Base-by-base conservation (phyloP, 2,113 vertebrate species). In the Atractosteus spatula region DNA sequence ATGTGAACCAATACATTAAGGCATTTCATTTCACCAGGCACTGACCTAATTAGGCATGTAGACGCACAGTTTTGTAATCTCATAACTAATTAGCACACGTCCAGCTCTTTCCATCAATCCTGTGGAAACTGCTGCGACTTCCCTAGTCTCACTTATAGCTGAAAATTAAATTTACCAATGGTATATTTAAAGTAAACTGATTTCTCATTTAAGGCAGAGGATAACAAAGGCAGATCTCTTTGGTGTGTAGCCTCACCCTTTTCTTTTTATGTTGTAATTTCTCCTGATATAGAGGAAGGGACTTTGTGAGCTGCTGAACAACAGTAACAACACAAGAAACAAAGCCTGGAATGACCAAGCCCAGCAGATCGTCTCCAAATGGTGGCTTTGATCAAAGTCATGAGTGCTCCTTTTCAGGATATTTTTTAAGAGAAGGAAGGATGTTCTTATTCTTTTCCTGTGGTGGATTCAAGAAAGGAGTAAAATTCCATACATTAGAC, bases 51-150 rank as follows among this genome's bases (percentile, higher is more conserved):
- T 86, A 87, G 81, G 78, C 79, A 79, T 81, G 86, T 89, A 85
- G 80, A 76, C 81, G 81, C 81, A 83, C 45, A 80, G 81, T 87
- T 87, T 88, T 83, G 86, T 88, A 87, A 88, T 85, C 87, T 91
- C 86, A 84, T 88, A 92, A 92, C 89, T 94, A 95, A 95, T 95
- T 94, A 95, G 89, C 89, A 89, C 88, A 87, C 89, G 87, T 83
- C 80, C 76, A 81, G 84, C 84, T 86, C 84, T 81, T 84, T 83
- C 84, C 79, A 82, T 79, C 78, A 51, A 87, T 85, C 84, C 84
- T 78, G 77, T 78, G 84, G 87, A 86, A 88, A 90, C 86, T 81
- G 83, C 84, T 82, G 87, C 78, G 86, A 86, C 81, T 81, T 78
- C 87, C 85, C 79, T 82, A 81, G 81, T 87, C 84, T 91, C 88